Evolutionary conservation across 2,888 invertebrate species (phyloP), one percentile per base, ranked within the genome.

Genomic region (Ferrisia virgata): DNA sequence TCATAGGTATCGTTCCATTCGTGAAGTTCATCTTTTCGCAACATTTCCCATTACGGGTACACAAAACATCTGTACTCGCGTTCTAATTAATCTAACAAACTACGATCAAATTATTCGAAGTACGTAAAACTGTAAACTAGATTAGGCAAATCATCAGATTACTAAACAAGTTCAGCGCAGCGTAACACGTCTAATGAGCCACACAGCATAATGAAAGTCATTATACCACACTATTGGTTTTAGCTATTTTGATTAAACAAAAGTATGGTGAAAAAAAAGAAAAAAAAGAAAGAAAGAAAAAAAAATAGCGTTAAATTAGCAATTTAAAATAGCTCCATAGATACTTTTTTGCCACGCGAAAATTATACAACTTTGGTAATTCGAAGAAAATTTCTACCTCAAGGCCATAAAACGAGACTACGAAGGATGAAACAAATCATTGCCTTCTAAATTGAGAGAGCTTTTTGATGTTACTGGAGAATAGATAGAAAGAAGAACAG

Each of bases 21-120:
- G n/a, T n/a, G n/a, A n/a, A n/a, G n/a, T n/a, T n/a, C n/a, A n/a
- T n/a, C n/a, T n/a, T n/a, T n/a, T n/a, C n/a, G n/a, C n/a, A n/a
- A n/a, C n/a, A n/a, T n/a, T n/a, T n/a, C n/a, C n/a, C n/a, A n/a
- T n/a, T n/a, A n/a, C n/a, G n/a, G n/a, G n/a, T n/a, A n/a, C n/a
- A n/a, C n/a, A n/a, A n/a, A n/a, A n/a, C n/a, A n/a, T n/a, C n/a
- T n/a, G n/a, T n/a, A n/a, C n/a, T n/a, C n/a, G n/a, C n/a, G n/a
- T n/a, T n/a, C n/a, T 64, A 64, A 64, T 64, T 64, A 64, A 64
- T 64, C 58, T 25, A 64, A 64, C 58, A 53, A 64, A n/a, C 28
- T 64, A 22, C 58, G 1, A 64, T 64, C 28, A 13, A 22, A 64
- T 64, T 64, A 64, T 64, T 25, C 25, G 25, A 64, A 25, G 58